Evolutionary conservation across 1,140 invertebrate species (phyloP).

Genomic region (Papilio aristodemus): DNA sequence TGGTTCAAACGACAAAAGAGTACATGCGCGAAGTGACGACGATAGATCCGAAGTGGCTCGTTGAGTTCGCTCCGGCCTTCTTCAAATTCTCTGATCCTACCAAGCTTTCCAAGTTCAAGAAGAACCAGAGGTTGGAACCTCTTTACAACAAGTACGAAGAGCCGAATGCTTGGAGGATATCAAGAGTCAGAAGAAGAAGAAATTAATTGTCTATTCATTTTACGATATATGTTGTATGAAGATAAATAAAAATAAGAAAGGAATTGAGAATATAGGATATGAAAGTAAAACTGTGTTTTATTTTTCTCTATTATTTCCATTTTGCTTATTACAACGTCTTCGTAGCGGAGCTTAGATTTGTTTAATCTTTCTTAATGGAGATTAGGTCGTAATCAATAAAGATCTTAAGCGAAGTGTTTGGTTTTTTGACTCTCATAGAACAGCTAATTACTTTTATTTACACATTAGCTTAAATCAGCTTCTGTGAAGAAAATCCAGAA

Average conservation of each 20-base stretch:
- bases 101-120: slow-evolving; percentile 99
- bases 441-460: too few species aligned
- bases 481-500: too few species aligned
- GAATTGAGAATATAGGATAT: not conserved
- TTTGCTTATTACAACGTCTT: too few species aligned
- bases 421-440: too few species aligned
- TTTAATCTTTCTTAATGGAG: too few species aligned
- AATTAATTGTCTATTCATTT: slow-evolving; percentile 83
- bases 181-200: slow-evolving; percentile 91
- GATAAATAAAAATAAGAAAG: not conserved
- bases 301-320: not conserved
- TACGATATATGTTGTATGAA: not conserved
- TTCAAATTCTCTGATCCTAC: slow-evolving; percentile 99
- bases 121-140: slow-evolving; percentile 98
- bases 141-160: slow-evolving; percentile 99
- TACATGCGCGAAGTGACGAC: slow-evolving; percentile 99
- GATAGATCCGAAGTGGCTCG: slow-evolving; percentile 99
- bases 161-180: slow-evolving; percentile 99
- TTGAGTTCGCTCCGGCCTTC: slow-evolving; percentile 99
- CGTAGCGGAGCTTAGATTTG: too few species aligned
- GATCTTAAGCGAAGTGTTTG: too few species aligned
- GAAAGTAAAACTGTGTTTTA: not conserved
- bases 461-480: too few species aligned
- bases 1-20: slow-evolving; percentile 99
- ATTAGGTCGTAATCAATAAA: too few species aligned